These are phyloP conservation scores for Drosophila setifemur DNA, from an alignment of 1,140 invertebrate species.

Conservation along the genomic window DNA sequence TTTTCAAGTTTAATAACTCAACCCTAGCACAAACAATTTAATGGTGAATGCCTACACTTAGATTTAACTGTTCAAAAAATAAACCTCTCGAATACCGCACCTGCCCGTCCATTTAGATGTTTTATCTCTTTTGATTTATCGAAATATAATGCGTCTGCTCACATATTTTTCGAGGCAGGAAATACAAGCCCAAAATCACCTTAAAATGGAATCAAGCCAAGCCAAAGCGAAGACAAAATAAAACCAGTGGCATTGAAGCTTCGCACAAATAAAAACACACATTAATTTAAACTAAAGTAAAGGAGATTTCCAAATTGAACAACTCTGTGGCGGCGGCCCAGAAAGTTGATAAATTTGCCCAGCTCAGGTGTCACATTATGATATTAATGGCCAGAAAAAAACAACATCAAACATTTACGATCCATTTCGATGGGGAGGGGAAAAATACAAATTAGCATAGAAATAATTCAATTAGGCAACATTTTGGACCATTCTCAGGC, in stretches of 20 bases:
- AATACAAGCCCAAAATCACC: constrained; percentile 21
- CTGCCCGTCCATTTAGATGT: constrained; percentile 15
- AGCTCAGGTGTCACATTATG: constrained; percentile 47
- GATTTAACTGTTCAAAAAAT: background rate
- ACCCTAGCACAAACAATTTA: background rate
- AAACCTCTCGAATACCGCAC: constrained; percentile 17
- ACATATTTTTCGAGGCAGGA: constrained; percentile 25
- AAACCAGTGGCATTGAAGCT: constrained; percentile 70
- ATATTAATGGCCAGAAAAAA: constrained; percentile 48
- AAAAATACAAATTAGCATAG: constrained; percentile 65
- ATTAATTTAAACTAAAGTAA: constrained; percentile 58
- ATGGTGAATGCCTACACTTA: background rate
- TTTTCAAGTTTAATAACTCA: background rate
- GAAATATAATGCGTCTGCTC: constrained; percentile 38
- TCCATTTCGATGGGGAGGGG: constrained; percentile 17
- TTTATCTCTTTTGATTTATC: constrained; percentile 37
- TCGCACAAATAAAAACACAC: constrained; percentile 56
- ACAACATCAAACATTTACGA: constrained; percentile 44
- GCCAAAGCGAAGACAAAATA: constrained; percentile 26
- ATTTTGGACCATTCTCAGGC: constrained; percentile 50
- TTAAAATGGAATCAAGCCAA: constrained; percentile 46
- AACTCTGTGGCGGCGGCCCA: constrained; percentile 31
- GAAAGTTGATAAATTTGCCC: constrained; percentile 50
- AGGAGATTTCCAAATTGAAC: constrained; percentile 45
- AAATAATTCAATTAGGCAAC: constrained; percentile 74